These are phyloP conservation scores for Drosophila lutescens DNA, from an alignment of 2,888 invertebrate genomes.

Conservation along the genomic window DNA sequence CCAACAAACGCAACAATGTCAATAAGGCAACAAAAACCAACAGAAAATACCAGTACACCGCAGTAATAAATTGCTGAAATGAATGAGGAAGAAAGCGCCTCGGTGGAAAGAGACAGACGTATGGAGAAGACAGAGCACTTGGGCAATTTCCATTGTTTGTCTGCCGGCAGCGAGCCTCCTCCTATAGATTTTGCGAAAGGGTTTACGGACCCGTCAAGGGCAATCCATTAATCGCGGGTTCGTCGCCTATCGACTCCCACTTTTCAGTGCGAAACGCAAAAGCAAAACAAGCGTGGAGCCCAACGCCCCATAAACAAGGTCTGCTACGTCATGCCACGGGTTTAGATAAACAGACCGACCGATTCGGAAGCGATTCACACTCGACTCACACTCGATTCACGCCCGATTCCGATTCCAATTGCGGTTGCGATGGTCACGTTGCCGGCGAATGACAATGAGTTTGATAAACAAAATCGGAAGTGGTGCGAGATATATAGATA, in stretches of 20 bases:
- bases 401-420: conserved; percentile 22
- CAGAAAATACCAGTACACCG: conserved; percentile 17
- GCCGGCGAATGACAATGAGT: conserved; percentile 45
- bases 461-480: conserved; percentile 41
- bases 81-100: conserved; percentile 1
- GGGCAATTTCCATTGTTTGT: conserved; percentile 46
- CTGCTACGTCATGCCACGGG: conserved; percentile 31
- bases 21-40: conserved; percentile 21
- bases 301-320: conserved; percentile 42
- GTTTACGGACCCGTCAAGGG: conserved; percentile 44
- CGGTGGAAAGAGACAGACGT: background rate
- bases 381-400: conserved; percentile 27
- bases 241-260: conserved; percentile 25
- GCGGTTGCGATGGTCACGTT: conserved; percentile 40
- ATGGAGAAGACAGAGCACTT: conserved; percentile 13
- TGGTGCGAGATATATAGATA: conserved; percentile 17
- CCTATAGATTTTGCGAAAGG: conserved; percentile 14
- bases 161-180: conserved; percentile 30
- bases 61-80: conserved; percentile 15
- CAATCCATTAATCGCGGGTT: conserved; percentile 34
- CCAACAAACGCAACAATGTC: conserved; percentile 46
- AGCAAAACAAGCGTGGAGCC: conserved; percentile 26
- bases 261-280: conserved; percentile 16
- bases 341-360: conserved; percentile 33
- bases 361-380: conserved; percentile 34